phyloP scores from a whole-genome alignment of 2,113 vertebrate genomes.

The Pseudopodoces humilis region DNA sequence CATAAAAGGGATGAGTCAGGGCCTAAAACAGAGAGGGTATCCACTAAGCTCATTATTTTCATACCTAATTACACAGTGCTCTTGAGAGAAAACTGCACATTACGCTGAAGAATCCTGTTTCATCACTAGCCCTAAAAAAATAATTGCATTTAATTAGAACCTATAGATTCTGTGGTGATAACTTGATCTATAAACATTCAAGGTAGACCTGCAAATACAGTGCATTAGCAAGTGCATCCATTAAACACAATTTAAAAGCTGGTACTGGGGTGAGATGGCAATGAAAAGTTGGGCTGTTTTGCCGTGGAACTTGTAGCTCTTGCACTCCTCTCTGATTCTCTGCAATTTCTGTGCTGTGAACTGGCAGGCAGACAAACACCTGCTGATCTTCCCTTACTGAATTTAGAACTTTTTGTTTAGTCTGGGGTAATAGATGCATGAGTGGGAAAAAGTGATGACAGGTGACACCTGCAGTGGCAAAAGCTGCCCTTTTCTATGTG shows the following conservation, averaged over 20 bases:
- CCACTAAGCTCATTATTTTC: slow-evolving; percentile 37
- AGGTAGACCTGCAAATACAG: not conserved
- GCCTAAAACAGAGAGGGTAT: slow-evolving; percentile 4
- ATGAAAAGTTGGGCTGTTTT: not conserved
- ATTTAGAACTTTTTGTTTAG: not conserved
- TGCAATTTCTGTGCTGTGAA: not conserved
- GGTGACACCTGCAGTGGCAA: not conserved
- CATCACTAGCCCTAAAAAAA: not conserved
- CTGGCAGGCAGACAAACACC: not conserved
- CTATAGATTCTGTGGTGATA: not conserved
- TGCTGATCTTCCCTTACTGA: not conserved
- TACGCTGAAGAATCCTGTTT: slow-evolving; percentile 10
- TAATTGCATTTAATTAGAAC: slow-evolving; percentile 32
- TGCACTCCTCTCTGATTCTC: not conserved
- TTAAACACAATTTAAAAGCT: not conserved
- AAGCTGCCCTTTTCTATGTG: not conserved
- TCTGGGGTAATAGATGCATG: not conserved
- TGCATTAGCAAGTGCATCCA: not conserved
- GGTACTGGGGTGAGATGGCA: not conserved
- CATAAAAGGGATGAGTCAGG: slow-evolving; percentile 45
- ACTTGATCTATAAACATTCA: not conserved
- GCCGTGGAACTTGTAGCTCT: not conserved
- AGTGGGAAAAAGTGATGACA: not conserved
- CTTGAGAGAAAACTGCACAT: slow-evolving; percentile 22
- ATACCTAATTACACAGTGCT: slow-evolving; percentile 26